These are phyloP conservation scores for human (Homo sapiens) DNA, from an alignment of 2,113 vertebrate species.

Conservation along the genomic window DNA sequence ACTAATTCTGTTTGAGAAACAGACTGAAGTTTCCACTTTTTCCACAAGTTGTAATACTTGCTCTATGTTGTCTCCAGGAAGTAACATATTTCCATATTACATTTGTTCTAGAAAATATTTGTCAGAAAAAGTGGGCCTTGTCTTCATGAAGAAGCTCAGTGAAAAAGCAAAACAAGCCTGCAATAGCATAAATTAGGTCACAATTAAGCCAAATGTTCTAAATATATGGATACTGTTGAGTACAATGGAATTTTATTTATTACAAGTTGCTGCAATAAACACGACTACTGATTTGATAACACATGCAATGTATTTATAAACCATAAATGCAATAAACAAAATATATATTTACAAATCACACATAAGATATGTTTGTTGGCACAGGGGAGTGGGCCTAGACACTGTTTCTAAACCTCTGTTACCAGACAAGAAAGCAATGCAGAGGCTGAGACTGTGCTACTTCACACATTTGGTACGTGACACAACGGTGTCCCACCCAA, in stretches of 20 bases:
- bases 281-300: not conserved
- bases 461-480: not conserved
- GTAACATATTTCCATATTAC: not conserved
- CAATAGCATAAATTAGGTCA: not conserved
- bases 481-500: not conserved
- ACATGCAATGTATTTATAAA: not conserved
- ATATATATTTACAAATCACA: not conserved
- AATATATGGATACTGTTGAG: not conserved
- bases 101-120: not conserved
- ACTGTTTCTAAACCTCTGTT: not conserved
- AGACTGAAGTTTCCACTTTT: not conserved
- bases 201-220: not conserved
- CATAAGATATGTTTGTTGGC: not conserved
- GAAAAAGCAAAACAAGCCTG: not conserved
- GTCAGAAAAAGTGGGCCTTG: not conserved
- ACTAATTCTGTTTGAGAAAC: not conserved
- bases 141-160: not conserved
- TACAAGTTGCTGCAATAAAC: not conserved
- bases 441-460: not conserved
- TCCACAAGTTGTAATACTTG: not conserved
- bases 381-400: not conserved
- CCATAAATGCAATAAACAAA: not conserved
- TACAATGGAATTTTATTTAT: not conserved
- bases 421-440: not conserved
- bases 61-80: not conserved